Evolutionary conservation across 2,888 invertebrate species (phyloP).

Genomic region (Dugesia japonica): DNA sequence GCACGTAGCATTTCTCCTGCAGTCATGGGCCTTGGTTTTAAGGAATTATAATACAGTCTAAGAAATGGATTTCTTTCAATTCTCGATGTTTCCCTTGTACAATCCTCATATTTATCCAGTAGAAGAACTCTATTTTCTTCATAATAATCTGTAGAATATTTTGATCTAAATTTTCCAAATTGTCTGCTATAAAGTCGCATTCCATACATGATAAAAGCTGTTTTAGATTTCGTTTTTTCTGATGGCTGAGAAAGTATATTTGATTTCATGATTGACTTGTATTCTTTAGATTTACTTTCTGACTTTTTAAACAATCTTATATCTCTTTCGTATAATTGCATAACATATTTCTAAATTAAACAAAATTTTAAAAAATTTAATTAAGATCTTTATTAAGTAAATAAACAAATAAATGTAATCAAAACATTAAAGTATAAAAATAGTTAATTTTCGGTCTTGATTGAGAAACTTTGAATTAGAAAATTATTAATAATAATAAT

Average conservation of each 20-base stretch:
- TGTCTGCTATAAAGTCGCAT: slow-evolving; percentile 21
- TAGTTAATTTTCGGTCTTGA: too few relatives aligned
- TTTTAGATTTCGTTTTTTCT: neutral
- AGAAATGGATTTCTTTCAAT: neutral
- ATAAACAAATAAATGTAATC: too few relatives aligned
- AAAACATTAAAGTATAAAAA: too few relatives aligned
- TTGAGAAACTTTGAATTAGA: too few relatives aligned
- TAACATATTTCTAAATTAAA: neutral
- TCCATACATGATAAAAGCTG: slow-evolving; percentile 9
- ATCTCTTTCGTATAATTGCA: neutral
- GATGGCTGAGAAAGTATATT: neutral
- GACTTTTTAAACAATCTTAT: neutral
- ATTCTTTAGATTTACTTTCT: neutral
- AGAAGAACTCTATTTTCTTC: neutral
- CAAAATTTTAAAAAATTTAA: too few relatives aligned
- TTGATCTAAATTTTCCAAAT: slow-evolving; percentile 27
- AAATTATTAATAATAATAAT: too few relatives aligned
- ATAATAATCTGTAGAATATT: neutral
- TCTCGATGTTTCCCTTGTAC: neutral
- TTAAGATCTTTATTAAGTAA: too few relatives aligned
- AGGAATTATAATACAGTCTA: slow-evolving; percentile 12
- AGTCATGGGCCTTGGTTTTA: neutral
- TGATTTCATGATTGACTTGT: neutral
- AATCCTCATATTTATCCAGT: neutral
- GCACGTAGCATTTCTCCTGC: neutral